Base-by-base conservation (phyloP, 1,140 invertebrate genomes). In the Pogonognathellus flavescens region DNA sequence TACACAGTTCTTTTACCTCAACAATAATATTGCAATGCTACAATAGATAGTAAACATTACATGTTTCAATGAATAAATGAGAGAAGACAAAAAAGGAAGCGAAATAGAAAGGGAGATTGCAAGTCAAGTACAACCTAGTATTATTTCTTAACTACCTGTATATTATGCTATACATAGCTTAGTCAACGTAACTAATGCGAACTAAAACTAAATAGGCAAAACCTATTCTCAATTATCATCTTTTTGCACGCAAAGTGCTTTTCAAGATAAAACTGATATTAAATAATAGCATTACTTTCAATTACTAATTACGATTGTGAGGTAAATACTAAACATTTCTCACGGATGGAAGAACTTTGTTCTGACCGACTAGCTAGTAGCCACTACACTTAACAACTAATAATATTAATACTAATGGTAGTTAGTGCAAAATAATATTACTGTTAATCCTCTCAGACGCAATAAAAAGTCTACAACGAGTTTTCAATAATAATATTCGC, bases 41-140 rank as follows among this genome's bases (percentile, higher is more conserved):
- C 49, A 76, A 49, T 50, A 76, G 70, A 76, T 76, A 76, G 41
- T 76, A 76, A 76, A 76, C 70, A 76, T 76, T 76, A 25, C 41
- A 49, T 31, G 41, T 76, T 76, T 66, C 62, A 66, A 66, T 66
- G 62, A 66, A 66, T 66, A 66, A 66, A 66, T 76, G 53, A n/a
- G 53, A 57, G 53, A 76, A 50, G 25, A 76, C 70, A 76, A 76
- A 76, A 76, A 76, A 76, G 70, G 70, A 76, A 76, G 41, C 70
- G 70, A 76, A 76, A 76, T 76, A 76, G 70, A 76, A 76, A 76
- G 70, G 70, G 70, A 76, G 25, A 76, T 76, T 76, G 70, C 70
- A 76, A 76, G 25, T 76, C 70, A 76, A 76, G 70, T 49, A 76
- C 70, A 76, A 31, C 70, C 14, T 50, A 76, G 70, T 76, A 76